A percentile compares a stretch with the other conserved stretches of the same genome.
phyloP scores from a whole-genome alignment of 1,140 invertebrate genomes.

The Eupeodes corollae region DNA sequence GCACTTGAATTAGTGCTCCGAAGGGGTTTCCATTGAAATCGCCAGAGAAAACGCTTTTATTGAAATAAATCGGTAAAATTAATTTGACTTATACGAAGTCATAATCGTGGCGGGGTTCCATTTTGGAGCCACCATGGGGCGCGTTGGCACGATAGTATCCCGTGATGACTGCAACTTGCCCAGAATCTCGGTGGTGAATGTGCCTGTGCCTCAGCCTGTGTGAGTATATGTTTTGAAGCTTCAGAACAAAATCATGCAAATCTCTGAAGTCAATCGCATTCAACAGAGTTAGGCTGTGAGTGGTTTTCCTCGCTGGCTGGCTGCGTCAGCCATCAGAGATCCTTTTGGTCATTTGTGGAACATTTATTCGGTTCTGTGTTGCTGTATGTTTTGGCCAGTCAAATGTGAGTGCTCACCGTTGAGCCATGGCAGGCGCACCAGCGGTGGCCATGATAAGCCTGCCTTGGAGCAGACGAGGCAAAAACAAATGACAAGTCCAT shows the following conservation, averaged over 20 bases:
- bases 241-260: neutral
- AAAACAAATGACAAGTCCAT: slow-evolving; percentile 3
- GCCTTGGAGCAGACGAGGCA: too few species aligned
- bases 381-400: too few species aligned
- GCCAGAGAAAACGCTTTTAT: neutral
- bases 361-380: too few species aligned
- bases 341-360: too few species aligned
- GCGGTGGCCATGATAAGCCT: too few species aligned
- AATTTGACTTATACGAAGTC: slow-evolving; percentile 1
- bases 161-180: neutral
- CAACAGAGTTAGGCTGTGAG: neutral
- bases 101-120: slow-evolving; percentile 1
- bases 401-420: too few species aligned
- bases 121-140: neutral
- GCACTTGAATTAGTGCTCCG: neutral
- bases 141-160: neutral
- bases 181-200: neutral
- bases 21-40: too few species aligned
- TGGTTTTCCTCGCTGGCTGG: too few species aligned
- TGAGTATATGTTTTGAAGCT: neutral
- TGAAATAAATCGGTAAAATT: slow-evolving; percentile 2
- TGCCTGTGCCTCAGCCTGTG: neutral
- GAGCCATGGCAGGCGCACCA: too few species aligned
- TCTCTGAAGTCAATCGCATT: neutral
- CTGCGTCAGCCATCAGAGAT: too few species aligned